Evolutionary conservation across 2,113 vertebrate genomes (phyloP).

Genomic region (Guaruba guarouba): DNA sequence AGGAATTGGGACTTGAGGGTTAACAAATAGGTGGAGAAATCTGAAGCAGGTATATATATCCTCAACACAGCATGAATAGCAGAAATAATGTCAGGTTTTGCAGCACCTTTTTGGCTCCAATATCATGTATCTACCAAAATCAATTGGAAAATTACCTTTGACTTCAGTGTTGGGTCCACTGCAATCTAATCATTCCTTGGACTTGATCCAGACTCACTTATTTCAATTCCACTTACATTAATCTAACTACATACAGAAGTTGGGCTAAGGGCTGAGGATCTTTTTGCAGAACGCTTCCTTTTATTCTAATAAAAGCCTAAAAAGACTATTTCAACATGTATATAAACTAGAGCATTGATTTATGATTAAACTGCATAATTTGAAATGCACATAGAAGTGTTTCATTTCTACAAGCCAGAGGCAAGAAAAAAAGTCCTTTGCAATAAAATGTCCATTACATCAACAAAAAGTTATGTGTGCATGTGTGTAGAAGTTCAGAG

Average conservation of each 20-base stretch:
- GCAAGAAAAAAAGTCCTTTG: background rate
- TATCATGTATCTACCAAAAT: background rate
- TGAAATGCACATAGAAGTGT: background rate
- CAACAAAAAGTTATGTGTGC: background rate
- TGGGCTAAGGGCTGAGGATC: background rate
- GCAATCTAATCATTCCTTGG: background rate
- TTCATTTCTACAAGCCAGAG: background rate
- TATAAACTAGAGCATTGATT: background rate
- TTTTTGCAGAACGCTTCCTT: background rate
- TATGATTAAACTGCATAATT: background rate
- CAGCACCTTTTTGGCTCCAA: background rate
- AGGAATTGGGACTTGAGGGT: background rate
- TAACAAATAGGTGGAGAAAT: background rate
- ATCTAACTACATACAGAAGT: background rate
- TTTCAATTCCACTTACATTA: background rate
- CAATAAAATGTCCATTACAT: background rate
- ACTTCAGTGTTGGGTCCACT: background rate
- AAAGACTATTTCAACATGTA: background rate
- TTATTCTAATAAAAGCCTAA: background rate
- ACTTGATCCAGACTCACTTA: background rate
- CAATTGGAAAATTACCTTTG: background rate
- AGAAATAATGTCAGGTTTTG: background rate
- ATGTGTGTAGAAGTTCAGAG: accelerated
- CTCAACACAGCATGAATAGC: background rate
- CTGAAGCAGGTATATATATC: background rate